These are phyloP conservation scores for Chlamydotis undulata DNA, from an alignment of 2,113 vertebrate species.

Conservation along the genomic window DNA sequence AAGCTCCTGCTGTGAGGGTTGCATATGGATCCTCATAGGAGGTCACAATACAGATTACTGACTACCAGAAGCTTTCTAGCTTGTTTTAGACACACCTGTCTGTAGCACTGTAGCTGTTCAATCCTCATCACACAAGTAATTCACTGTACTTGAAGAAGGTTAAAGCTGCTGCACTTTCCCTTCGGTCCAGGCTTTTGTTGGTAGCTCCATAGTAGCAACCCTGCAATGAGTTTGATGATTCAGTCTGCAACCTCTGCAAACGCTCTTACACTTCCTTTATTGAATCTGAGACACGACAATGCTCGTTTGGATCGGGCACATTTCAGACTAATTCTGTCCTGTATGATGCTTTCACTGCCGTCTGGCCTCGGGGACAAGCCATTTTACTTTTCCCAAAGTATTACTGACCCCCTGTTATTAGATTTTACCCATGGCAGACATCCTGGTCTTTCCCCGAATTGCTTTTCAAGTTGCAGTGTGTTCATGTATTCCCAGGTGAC, in stretches of 20 bases:
- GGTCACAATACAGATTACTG: neutral
- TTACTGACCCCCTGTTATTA: constrained; percentile 7
- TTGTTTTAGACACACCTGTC: neutral
- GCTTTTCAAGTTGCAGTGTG: constrained; percentile 2
- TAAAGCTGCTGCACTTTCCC: neutral
- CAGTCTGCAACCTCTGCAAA: neutral
- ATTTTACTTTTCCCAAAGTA: neutral
- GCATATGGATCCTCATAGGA: neutral
- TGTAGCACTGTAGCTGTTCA: neutral
- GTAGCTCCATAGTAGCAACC: neutral
- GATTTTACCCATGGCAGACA: constrained; percentile 17
- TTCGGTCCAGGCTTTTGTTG: neutral
- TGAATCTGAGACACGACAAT: neutral
- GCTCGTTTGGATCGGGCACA: neutral
- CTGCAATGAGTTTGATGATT: neutral
- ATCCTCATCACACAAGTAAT: neutral
- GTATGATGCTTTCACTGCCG: neutral
- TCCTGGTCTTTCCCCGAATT: neutral
- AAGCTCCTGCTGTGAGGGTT: neutral
- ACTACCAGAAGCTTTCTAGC: neutral
- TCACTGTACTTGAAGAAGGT: neutral
- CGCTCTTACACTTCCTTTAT: neutral
- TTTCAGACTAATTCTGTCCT: neutral
- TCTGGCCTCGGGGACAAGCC: neutral
- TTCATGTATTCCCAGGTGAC: constrained; percentile 1